phyloP scores from a whole-genome alignment of 2,888 invertebrate species.

The Kryphioiulus occultus region DNA sequence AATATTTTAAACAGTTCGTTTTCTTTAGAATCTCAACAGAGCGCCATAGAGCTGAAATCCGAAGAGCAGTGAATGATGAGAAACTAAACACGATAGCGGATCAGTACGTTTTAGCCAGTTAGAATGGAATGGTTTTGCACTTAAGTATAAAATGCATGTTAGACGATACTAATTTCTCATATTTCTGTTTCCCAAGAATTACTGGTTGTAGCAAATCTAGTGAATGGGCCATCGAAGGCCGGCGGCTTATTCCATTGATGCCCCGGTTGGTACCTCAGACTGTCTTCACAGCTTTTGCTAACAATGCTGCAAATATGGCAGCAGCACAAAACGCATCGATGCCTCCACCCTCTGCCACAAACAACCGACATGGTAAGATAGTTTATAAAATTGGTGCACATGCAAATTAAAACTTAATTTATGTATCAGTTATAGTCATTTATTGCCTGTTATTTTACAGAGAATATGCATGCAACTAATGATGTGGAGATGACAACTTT shows the following conservation, averaged over 20 bases:
- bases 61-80: slow-evolving; percentile 91
- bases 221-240: slow-evolving; percentile 88
- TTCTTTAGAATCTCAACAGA: slow-evolving; percentile 83
- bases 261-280: slow-evolving; percentile 86
- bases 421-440: too few species aligned
- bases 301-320: slow-evolving; percentile 75
- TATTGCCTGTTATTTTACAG: background rate
- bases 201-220: slow-evolving; percentile 67
- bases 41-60: slow-evolving; percentile 88
- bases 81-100: slow-evolving; percentile 86
- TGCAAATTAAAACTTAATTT: too few species aligned
- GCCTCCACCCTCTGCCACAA: slow-evolving; percentile 59
- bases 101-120: slow-evolving; percentile 71
- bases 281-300: slow-evolving; percentile 82
- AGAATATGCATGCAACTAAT: background rate
- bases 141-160: background rate
- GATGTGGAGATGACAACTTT: background rate
- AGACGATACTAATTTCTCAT: background rate
- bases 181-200: slow-evolving; percentile 60
- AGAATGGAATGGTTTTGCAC: background rate
- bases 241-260: slow-evolving; percentile 81
- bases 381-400: background rate
- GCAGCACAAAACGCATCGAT: slow-evolving; percentile 72
- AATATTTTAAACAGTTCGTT: too few species aligned
- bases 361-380: background rate